Conservation (phyloP, 92 coral and sea anemone species). For the Zoanthus sociatus region DNA sequence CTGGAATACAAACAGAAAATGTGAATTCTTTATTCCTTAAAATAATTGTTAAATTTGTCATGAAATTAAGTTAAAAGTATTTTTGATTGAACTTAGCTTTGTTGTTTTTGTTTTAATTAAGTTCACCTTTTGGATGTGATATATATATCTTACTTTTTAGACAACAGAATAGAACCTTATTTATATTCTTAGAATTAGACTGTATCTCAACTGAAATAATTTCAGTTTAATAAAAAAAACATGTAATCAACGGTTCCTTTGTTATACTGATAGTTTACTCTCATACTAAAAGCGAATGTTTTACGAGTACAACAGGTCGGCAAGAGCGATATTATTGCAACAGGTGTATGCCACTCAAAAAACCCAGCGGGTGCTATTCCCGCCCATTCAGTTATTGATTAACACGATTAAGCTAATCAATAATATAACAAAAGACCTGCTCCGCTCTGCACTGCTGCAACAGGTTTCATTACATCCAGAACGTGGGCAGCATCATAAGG, state of each 20-base stretch:
- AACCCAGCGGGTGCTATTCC: neutral
- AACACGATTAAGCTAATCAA: conserved; percentile 1
- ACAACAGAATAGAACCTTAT: neutral
- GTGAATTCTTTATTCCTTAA: no score
- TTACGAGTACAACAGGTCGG: conserved; percentile 23
- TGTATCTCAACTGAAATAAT: neutral
- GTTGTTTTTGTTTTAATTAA: neutral
- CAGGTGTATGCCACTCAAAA: conserved; percentile 13
- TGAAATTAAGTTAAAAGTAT: neutral
- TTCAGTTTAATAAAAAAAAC: neutral
- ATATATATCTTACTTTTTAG: no score
- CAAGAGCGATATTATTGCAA: conserved; percentile 17
- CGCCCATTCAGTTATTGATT: conserved; percentile 4
- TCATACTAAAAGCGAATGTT: conserved; percentile 29
- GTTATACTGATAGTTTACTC: neutral
- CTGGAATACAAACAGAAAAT: neutral
- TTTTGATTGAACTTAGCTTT: neutral
- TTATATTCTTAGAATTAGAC: neutral
- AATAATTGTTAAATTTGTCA: no score
- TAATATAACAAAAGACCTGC: neutral
- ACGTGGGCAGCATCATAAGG: neutral
- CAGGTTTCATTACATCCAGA: neutral
- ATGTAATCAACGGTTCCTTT: conserved; percentile 1
- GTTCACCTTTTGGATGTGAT: neutral
- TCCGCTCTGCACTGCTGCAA: conserved; percentile 1